Evolutionary conservation across 2,113 vertebrate genomes (phyloP).

Genomic region (Crotalus viridis): DNA sequence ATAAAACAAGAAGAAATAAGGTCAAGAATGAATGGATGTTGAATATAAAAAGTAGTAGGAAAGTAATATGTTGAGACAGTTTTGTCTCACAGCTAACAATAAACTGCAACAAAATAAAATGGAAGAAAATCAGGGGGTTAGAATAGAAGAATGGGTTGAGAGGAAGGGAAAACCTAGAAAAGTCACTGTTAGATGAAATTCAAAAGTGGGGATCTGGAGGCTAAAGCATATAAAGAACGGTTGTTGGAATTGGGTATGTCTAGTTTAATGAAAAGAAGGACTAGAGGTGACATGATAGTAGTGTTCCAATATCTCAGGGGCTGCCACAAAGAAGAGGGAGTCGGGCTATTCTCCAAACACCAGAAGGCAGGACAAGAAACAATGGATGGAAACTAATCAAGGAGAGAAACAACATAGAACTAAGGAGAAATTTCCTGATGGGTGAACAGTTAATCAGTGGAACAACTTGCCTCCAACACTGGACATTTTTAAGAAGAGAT

Average conservation of each 20-base stretch:
- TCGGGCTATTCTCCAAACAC: neutral
- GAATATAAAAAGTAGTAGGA: neutral
- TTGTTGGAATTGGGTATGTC: neutral
- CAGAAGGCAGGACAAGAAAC: neutral
- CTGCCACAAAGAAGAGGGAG: neutral
- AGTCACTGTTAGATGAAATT: neutral
- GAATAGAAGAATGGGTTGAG: neutral
- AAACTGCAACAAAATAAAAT: neutral
- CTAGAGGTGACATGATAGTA: neutral
- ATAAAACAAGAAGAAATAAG: neutral
- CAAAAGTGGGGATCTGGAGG: neutral
- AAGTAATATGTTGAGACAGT: neutral
- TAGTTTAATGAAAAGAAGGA: neutral
- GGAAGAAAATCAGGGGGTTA: neutral
- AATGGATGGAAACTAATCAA: neutral
- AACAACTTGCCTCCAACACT: neutral
- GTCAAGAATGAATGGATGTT: neutral
- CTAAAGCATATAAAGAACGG: neutral
- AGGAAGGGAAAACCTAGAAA: neutral
- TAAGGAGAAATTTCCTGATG: neutral
- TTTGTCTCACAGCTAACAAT: neutral
- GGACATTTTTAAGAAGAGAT: neutral
- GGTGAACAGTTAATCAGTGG: neutral
- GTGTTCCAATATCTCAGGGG: neutral
- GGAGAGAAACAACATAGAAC: neutral